A percentile compares a stretch with the other conserved stretches of the same genome.
Conservation (phyloP, 2,113 vertebrate species). For the Promerops cafer region DNA sequence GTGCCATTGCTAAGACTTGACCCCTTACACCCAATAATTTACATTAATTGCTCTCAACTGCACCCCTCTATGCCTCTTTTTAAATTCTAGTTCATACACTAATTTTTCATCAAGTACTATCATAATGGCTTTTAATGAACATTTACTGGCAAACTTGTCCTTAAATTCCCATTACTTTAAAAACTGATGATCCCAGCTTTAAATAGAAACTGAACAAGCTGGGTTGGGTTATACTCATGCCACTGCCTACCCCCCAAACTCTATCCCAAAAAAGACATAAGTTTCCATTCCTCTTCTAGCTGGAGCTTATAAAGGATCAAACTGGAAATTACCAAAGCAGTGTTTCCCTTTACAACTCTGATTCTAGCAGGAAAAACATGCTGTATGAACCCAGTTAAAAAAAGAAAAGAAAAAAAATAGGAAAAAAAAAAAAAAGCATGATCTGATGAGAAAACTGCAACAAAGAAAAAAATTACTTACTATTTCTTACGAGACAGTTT, state of each 20-base stretch:
- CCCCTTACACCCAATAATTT: background rate
- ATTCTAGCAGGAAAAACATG: background rate
- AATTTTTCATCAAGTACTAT: background rate
- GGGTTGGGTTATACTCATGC: background rate
- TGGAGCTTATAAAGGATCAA: background rate
- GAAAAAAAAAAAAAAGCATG: background rate
- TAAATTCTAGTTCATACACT: background rate
- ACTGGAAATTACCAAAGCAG: background rate
- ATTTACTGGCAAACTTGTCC: background rate
- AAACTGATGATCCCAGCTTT: background rate
- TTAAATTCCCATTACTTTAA: background rate
- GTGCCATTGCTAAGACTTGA: background rate
- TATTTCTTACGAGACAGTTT: slow-evolving; percentile 62
- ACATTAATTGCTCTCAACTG: background rate
- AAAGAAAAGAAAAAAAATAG: background rate
- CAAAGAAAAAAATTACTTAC: slow-evolving; percentile 65
- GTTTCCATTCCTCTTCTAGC: background rate
- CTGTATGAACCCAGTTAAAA: background rate
- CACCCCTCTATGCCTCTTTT: background rate
- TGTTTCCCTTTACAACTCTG: background rate
- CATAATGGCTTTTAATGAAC: background rate
- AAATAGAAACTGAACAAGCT: background rate
- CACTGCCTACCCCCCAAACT: background rate
- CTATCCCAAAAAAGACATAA: background rate
- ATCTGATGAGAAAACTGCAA: background rate